Evolutionary conservation across 2,113 vertebrate genomes (phyloP).

Genomic region (Proterorhinus semilunaris): DNA sequence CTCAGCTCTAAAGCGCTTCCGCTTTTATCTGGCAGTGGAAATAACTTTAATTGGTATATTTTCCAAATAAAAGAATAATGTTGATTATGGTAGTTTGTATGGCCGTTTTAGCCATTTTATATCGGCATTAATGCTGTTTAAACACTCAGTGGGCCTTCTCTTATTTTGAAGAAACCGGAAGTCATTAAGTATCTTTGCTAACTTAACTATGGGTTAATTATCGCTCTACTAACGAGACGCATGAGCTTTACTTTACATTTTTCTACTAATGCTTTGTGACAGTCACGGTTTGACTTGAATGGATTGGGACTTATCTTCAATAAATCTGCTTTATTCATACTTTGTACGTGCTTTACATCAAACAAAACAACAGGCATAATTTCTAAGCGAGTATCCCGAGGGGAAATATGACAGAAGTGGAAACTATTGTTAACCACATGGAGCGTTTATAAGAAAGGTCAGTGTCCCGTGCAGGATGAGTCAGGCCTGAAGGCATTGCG

Average conservation of each 20-base stretch:
- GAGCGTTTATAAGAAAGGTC: slow-evolving; percentile 4
- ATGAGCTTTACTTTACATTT: background rate
- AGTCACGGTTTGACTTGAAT: background rate
- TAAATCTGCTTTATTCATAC: too few species aligned
- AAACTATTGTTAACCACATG: slow-evolving; percentile 32
- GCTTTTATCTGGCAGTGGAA: background rate
- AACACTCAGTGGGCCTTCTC: background rate
- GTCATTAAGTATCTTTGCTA: background rate
- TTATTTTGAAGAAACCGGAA: slow-evolving; percentile 8
- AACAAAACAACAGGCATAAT: background rate
- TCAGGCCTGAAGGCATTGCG: background rate
- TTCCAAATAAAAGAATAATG: too few species aligned
- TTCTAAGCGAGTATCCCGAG: background rate
- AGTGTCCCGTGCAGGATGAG: background rate
- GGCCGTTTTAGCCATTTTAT: background rate
- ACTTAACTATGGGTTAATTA: too few species aligned
- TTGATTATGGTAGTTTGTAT: too few species aligned
- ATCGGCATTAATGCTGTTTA: background rate
- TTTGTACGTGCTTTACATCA: background rate
- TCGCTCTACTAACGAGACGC: too few species aligned
- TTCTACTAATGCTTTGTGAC: background rate
- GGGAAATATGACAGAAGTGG: slow-evolving; percentile 24
- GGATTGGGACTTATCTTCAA: too few species aligned
- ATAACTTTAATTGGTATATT: too few species aligned
- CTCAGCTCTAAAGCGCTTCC: background rate